Percentiles rank a stretch among this genome's conserved stretches.
phyloP scores from a whole-genome alignment of 2,888 invertebrate species.

The Emmelina monodactyla region DNA sequence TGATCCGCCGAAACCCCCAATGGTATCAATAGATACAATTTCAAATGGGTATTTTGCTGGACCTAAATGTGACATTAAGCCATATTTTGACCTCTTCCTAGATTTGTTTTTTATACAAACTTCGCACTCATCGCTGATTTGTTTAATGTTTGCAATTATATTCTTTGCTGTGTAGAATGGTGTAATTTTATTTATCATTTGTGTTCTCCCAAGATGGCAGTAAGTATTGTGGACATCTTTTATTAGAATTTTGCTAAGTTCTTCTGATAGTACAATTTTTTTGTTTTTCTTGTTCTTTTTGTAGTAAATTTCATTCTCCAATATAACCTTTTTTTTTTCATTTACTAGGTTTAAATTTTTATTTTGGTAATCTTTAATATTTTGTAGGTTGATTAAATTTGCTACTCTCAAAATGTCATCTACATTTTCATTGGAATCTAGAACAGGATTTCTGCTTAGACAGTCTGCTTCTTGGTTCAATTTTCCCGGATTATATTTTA shows the following conservation, averaged over 20 bases:
- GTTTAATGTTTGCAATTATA: constrained; percentile 14
- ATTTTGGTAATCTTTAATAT: constrained; percentile 15
- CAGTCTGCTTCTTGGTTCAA: too few relatives aligned
- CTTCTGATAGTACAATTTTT: constrained; percentile 18
- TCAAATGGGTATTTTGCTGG: constrained; percentile 17
- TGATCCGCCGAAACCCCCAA: constrained; percentile 18
- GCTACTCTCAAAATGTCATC: constrained; percentile 18
- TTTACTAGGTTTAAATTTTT: constrained; percentile 7
- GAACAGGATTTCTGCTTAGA: constrained; percentile 18
- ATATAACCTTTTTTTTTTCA: constrained; percentile 9
- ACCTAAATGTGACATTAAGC: constrained; percentile 18
- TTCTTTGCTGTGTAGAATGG: constrained; percentile 16
- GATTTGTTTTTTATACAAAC: constrained; percentile 18
- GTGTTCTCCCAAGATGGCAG: constrained; percentile 17
- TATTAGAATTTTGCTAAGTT: constrained; percentile 16
- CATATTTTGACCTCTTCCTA: constrained; percentile 16
- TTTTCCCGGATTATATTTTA: constrained; percentile 14
- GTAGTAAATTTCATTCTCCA: constrained; percentile 13
- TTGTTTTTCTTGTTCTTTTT: constrained; percentile 6
- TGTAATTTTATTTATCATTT: constrained; percentile 15
- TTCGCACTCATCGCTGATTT: constrained; percentile 12
- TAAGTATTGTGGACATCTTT: constrained; percentile 15
- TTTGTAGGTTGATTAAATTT: constrained; percentile 17
- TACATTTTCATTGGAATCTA: constrained; percentile 14
- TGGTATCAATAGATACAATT: constrained; percentile 17